These are phyloP conservation scores for Papilio dardanus DNA, from an alignment of 1,140 invertebrate species.

Conservation along the genomic window DNA sequence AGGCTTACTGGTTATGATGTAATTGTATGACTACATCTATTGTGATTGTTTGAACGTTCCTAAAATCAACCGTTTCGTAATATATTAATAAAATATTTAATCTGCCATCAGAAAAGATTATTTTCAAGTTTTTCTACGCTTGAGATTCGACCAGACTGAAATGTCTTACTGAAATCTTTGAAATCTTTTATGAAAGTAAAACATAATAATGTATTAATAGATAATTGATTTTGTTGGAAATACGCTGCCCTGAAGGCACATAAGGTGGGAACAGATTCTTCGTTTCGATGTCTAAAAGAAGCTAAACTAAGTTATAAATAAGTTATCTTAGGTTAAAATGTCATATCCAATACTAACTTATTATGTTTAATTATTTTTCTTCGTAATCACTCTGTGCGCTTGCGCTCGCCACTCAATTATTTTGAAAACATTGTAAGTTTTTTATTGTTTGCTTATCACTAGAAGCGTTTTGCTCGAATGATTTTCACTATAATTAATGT, in stretches of 20 bases:
- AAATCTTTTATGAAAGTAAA: too few relatives aligned
- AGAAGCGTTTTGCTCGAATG: constrained; percentile 25
- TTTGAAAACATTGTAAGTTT: constrained; percentile 35
- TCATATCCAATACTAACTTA: too few relatives aligned
- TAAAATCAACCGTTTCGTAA: neutral
- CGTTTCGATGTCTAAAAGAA: too few relatives aligned
- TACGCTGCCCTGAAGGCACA: too few relatives aligned
- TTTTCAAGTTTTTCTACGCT: too few relatives aligned
- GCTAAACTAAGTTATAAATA: neutral
- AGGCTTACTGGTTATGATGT: constrained; percentile 11
- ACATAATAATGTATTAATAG: too few relatives aligned
- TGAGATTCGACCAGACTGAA: too few relatives aligned
- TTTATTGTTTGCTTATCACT: constrained; percentile 35
- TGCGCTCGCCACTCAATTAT: constrained; percentile 16
- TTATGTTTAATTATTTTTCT: neutral
- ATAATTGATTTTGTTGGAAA: too few relatives aligned
- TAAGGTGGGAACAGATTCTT: too few relatives aligned
- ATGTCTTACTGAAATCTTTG: too few relatives aligned
- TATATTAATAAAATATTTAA: neutral
- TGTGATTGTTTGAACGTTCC: constrained; percentile 12
- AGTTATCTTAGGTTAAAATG: too few relatives aligned
- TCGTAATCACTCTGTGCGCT: neutral
- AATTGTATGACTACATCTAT: constrained; percentile 25
- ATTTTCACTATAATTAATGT: constrained; percentile 17
- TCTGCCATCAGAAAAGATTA: neutral